Percentiles rank a stretch among this genome's conserved stretches.
phyloP scores from a whole-genome alignment of 2,888 invertebrate species.

The Pseudococcus jackbeardsleyi region DNA sequence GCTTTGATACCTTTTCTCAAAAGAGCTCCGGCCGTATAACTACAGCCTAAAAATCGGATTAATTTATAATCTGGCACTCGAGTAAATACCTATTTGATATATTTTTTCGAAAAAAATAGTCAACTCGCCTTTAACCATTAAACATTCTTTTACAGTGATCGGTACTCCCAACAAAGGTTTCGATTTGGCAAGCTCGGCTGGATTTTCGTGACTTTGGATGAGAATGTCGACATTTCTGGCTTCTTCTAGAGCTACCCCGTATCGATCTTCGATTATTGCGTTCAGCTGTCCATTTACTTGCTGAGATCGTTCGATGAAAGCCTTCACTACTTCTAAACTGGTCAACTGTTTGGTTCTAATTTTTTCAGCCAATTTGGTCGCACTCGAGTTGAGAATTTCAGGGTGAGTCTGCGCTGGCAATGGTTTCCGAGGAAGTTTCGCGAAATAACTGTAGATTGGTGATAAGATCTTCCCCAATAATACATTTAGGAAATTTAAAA shows the following conservation, averaged over 20 bases:
- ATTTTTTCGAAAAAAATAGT: background rate
- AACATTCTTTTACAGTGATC: slow-evolving; percentile 91
- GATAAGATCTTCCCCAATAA: background rate
- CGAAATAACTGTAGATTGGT: background rate
- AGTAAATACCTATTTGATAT: no score
- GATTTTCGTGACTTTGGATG: slow-evolving; percentile 75
- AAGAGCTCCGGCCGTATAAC: slow-evolving; percentile 67
- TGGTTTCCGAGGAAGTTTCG: background rate
- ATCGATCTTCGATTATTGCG: slow-evolving; percentile 86
- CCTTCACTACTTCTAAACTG: slow-evolving; percentile 80
- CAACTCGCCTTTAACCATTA: slow-evolving; percentile 78
- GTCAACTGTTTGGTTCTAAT: slow-evolving; percentile 77
- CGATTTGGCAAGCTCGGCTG: slow-evolving; percentile 76
- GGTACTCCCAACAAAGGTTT: slow-evolving; percentile 92
- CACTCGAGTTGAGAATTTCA: slow-evolving; percentile 33
- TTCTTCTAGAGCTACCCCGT: slow-evolving; percentile 82
- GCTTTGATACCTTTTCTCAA: slow-evolving; percentile 77
- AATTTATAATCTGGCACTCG: background rate
- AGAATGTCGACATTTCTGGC: slow-evolving; percentile 82
- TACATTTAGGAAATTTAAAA: background rate
- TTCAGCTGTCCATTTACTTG: slow-evolving; percentile 88
- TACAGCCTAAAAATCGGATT: slow-evolving; percentile 64
- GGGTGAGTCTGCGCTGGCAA: slow-evolving; percentile 54
- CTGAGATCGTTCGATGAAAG: slow-evolving; percentile 84
- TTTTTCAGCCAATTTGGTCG: slow-evolving; percentile 74